Evolutionary conservation across 2,888 invertebrate genomes (phyloP).

Genomic region (Uloborus plumipes): DNA sequence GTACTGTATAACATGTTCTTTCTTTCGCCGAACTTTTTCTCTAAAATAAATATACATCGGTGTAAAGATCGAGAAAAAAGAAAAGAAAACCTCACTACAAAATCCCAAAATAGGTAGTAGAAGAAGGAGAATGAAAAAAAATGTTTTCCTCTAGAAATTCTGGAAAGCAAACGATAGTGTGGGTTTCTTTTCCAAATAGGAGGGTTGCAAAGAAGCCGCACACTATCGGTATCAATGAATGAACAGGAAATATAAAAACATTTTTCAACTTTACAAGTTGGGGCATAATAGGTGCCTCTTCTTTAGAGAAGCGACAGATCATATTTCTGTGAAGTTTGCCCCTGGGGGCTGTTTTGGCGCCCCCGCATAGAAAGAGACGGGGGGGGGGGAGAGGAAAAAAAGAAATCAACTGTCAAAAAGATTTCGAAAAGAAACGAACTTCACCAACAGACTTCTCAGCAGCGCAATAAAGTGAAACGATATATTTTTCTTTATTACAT

Average conservation of each 20-base stretch:
- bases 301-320: conserved; percentile 62
- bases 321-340: conserved; percentile 58
- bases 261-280: conserved; percentile 65
- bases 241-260: conserved; percentile 65
- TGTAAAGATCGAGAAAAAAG: conserved; percentile 5
- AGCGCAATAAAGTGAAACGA: conserved; percentile 62
- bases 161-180: conserved; percentile 54
- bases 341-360: conserved; percentile 27
- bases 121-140: conserved; percentile 6
- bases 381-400: conserved; percentile 16
- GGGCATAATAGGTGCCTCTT: conserved; percentile 55
- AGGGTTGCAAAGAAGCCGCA: conserved; percentile 13
- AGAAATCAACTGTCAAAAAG: conserved; percentile 59
- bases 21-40: conserved; percentile 1
- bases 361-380: not conserved
- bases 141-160: conserved; percentile 46
- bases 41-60: conserved; percentile 50
- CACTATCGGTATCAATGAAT: conserved; percentile 59
- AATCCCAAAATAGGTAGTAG: conserved; percentile 24
- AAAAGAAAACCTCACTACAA: conserved; percentile 22
- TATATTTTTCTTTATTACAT: conserved; percentile 56
- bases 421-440: conserved; percentile 47
- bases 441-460: conserved; percentile 17
- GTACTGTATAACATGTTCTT: too few species aligned
- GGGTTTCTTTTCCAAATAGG: conserved; percentile 35